Base-by-base conservation (phyloP, 2,797 vertebrate species). In the Siniperca obscura region DNA sequence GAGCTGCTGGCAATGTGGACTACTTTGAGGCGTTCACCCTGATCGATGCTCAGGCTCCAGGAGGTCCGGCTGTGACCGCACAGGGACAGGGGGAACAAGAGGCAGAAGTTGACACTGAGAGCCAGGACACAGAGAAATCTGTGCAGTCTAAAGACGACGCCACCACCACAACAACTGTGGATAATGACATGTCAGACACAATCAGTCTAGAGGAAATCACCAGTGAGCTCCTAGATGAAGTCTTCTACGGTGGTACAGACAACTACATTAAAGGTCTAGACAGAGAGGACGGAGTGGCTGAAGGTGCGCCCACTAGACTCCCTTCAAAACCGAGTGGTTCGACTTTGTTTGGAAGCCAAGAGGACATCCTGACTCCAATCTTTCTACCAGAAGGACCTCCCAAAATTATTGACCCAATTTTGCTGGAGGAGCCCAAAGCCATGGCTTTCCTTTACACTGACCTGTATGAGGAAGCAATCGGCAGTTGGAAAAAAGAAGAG, bases 1-100 rank as follows among this genome's bases (percentile, higher is more conserved):
- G 57, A 83, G 72, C 81, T 19, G 48, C 79, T 3, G 80, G 83
- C 4, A 95, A 96, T 61, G 80, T 94, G 71, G 98, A 99, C 93
- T 98, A 98, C 93, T 97, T 98, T 94, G 98, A 98, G 92, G 96
- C 97, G 42, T 97, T 97, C 53, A 95, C 95, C 2, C 89, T 98
- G 86, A 91, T 97, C 89, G 97, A 98, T 82, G 96, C 85, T 5
- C 89, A 95, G 73, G 94, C 96, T 55, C 93, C 95, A 44, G 82
- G 94, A 78, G 91, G 66, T 84, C 87, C 92, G 83, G 78, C 93
- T 86, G 91, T 94, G 84, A 78, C 16, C 52, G 10, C 67, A 61
- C 91, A 92, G 74, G 91, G 87, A 60, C 83, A 83, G 50, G 77
- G 52, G 9, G 57, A 92, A 74, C 36, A 25, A 2, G 89, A 92